Conservation (phyloP, 2,797 vertebrate species). For the Acropternis orthonyx region DNA sequence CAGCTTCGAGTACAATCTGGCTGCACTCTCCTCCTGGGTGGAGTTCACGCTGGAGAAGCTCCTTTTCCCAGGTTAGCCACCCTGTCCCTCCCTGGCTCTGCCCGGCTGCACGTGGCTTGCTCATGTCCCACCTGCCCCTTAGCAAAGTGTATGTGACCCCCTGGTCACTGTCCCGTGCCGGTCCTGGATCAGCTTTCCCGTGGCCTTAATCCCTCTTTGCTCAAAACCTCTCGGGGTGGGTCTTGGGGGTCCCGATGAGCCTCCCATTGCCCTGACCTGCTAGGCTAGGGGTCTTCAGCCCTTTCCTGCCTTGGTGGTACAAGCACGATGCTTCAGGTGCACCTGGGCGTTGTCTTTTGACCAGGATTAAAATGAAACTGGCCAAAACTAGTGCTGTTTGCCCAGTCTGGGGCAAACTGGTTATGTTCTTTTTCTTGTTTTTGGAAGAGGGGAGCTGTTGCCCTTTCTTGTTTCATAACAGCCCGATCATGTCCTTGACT, state of each 20-base stretch:
- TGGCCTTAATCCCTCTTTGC: neutral
- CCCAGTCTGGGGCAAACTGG: neutral
- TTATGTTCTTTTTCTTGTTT: neutral
- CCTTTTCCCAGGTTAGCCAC: slow-evolving; percentile 86
- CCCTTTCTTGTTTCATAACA: accelerated
- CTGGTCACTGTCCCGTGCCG: accelerated
- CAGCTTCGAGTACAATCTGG: slow-evolving; percentile 93
- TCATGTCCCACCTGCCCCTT: accelerated
- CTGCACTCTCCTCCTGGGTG: slow-evolving; percentile 92
- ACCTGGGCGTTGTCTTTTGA: accelerated
- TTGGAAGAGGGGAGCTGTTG: neutral
- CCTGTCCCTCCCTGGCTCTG: neutral
- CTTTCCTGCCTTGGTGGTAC: neutral
- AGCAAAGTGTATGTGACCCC: neutral
- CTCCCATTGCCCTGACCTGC: accelerated
- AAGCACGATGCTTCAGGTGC: accelerated
- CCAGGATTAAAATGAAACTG: neutral
- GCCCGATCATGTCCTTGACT: neutral
- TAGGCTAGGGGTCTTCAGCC: neutral
- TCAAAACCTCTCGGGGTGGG: neutral
- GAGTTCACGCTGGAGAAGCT: slow-evolving; percentile 94
- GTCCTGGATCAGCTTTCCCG: neutral
- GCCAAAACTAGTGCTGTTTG: neutral
- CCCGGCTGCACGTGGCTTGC: accelerated
- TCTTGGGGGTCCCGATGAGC: accelerated